These are phyloP conservation scores for Luehdorfia chinensis DNA, from an alignment of 1,140 invertebrate species.

Conservation along the genomic window DNA sequence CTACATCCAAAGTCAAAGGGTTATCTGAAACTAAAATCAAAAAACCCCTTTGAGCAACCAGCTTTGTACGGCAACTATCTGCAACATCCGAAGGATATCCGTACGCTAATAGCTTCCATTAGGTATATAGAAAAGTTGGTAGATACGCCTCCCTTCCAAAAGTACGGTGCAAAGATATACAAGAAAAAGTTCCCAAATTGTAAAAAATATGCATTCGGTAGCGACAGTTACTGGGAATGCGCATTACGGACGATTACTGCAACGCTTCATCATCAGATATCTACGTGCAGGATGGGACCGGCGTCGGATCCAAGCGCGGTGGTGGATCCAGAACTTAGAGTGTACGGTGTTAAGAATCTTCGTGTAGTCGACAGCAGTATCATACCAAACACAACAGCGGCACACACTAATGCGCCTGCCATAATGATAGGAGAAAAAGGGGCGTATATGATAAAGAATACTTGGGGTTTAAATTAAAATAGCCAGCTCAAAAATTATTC, in stretches of 20 bases:
- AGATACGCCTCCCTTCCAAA: conserved; percentile 79
- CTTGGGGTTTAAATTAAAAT: conserved; percentile 67
- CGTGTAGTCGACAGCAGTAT: conserved; percentile 87
- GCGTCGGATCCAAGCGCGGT: conserved; percentile 81
- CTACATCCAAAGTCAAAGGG: conserved; percentile 87
- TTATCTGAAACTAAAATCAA: conserved; percentile 80
- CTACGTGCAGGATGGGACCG: conserved; percentile 88
- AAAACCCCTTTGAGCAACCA: conserved; percentile 85
- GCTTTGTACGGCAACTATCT: conserved; percentile 87
- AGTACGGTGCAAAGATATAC: conserved; percentile 78
- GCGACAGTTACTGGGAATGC: conserved; percentile 86
- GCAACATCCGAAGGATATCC: conserved; percentile 80
- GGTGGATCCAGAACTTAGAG: conserved; percentile 83
- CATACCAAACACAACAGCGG: conserved; percentile 84
- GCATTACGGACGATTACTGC: conserved; percentile 80
- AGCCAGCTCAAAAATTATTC: too few species aligned
- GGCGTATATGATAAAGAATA: conserved; percentile 85
- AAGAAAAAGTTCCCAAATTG: conserved; percentile 80
- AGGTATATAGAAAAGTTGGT: conserved; percentile 80
- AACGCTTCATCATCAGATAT: conserved; percentile 84
- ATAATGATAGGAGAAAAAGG: conserved; percentile 93
- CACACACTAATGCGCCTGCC: conserved; percentile 85
- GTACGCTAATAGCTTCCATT: conserved; percentile 82
- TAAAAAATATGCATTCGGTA: conserved; percentile 70
- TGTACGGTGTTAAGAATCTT: conserved; percentile 83